phyloP scores from a whole-genome alignment of 2,113 vertebrate genomes.

The Phaethornis superciliosus region DNA sequence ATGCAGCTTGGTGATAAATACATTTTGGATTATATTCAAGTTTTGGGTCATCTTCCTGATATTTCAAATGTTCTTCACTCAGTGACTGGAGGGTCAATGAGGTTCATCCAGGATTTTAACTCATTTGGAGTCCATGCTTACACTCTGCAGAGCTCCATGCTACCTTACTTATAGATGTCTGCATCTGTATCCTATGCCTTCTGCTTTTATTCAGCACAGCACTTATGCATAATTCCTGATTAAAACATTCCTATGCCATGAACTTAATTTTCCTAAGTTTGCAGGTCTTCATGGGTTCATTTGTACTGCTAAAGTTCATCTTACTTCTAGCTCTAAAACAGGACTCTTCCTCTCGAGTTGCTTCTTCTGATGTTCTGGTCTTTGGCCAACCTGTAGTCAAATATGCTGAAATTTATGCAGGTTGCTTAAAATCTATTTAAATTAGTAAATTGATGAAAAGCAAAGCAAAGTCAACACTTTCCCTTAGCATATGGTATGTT shows the following conservation, averaged over 20 bases:
- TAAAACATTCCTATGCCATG: background rate
- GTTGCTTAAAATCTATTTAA: conserved; percentile 55
- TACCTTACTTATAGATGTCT: background rate
- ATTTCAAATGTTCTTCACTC: background rate
- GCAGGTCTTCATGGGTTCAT: background rate
- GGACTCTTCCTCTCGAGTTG: background rate
- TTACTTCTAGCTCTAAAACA: background rate
- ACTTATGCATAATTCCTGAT: background rate
- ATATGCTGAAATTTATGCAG: conserved; percentile 36
- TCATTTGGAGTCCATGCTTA: background rate
- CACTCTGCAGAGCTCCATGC: background rate
- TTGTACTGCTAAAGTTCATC: background rate
- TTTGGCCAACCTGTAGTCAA: conserved; percentile 18
- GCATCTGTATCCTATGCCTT: background rate
- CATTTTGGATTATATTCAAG: background rate
- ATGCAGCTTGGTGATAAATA: background rate
- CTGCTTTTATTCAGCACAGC: background rate
- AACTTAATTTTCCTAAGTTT: background rate
- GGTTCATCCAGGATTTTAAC: background rate
- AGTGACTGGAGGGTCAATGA: background rate
- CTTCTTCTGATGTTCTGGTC: conserved; percentile 1
- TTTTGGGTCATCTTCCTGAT: background rate
- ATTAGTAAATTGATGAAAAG: conserved; percentile 42
- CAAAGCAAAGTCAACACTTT: conserved; percentile 44
- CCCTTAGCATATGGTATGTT: background rate